phyloP scores from a whole-genome alignment of 2,888 invertebrate species.

The Sphinx pinastri region DNA sequence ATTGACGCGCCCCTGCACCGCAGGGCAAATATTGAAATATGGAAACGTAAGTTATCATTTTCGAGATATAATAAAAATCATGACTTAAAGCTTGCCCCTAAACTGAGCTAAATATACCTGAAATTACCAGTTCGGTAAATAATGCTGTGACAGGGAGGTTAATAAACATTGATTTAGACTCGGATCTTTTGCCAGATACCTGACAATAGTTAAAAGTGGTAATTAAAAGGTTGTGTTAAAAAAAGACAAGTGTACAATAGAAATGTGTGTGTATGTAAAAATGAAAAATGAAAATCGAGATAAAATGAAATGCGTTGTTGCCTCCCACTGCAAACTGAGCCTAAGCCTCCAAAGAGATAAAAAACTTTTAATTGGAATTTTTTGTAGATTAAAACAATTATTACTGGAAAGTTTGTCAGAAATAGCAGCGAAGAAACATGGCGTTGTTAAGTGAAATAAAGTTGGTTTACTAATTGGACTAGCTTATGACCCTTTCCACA shows the following conservation, averaged over 20 bases:
- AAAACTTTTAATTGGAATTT: constrained; percentile 77
- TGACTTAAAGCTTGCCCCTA: not conserved
- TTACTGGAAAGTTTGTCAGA: constrained; percentile 59
- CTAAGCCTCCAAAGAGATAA: constrained; percentile 68
- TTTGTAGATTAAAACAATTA: constrained; percentile 76
- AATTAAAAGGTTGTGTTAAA: no score
- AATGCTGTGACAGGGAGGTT: no score
- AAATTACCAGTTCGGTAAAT: no score
- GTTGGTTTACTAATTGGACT: constrained; percentile 18
- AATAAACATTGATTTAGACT: no score
- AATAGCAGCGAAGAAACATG: constrained; percentile 53
- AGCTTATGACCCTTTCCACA: constrained; percentile 16
- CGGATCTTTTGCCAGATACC: no score
- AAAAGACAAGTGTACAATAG: constrained; percentile 17
- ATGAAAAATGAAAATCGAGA: constrained; percentile 46
- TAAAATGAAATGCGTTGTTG: constrained; percentile 49
- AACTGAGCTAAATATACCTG: no score
- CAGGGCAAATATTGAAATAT: constrained; percentile 60
- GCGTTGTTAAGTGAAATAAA: constrained; percentile 30
- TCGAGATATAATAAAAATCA: constrained; percentile 7
- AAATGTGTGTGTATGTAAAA: constrained; percentile 42
- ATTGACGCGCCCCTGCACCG: constrained; percentile 52
- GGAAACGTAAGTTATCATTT: constrained; percentile 1
- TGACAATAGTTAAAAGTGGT: no score
- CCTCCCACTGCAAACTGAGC: constrained; percentile 55